A percentile compares a stretch with the other conserved stretches of the same genome.
phyloP scores from a whole-genome alignment of 2,113 vertebrate genomes.

The Cyprinus carpio region DNA sequence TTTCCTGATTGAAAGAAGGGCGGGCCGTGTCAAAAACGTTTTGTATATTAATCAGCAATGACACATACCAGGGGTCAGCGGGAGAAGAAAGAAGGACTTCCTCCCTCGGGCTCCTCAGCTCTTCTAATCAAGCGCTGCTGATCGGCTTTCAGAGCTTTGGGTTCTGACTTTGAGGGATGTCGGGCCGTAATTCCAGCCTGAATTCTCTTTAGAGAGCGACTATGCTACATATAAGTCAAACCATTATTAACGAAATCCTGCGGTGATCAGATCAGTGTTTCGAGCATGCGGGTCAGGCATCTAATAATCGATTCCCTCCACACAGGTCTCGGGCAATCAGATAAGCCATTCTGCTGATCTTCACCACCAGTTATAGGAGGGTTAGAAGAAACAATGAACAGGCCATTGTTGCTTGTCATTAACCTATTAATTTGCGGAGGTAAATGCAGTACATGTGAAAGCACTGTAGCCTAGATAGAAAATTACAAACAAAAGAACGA shows the following conservation, averaged over 20 bases:
- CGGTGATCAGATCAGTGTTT: slow-evolving; percentile 12
- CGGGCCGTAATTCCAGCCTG: slow-evolving; percentile 45
- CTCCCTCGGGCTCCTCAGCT: slow-evolving; percentile 67
- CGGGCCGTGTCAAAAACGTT: slow-evolving; percentile 66
- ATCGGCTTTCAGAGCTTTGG: slow-evolving; percentile 21
- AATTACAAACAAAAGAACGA: not conserved
- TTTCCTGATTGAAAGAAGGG: slow-evolving; percentile 65
- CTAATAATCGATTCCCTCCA: slow-evolving; percentile 25
- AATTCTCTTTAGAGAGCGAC: slow-evolving; percentile 47
- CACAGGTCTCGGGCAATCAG: slow-evolving; percentile 16
- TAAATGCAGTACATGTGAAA: not conserved
- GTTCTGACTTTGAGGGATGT: slow-evolving; percentile 52
- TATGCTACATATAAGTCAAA: slow-evolving; percentile 49
- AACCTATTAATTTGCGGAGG: not conserved
- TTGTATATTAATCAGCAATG: slow-evolving; percentile 69
- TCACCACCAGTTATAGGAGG: slow-evolving; percentile 10
- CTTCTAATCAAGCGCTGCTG: slow-evolving; percentile 66
- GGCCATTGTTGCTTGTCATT: not conserved
- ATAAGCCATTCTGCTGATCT: not conserved
- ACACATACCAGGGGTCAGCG: slow-evolving; percentile 71
- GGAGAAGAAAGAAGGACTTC: slow-evolving; percentile 65
- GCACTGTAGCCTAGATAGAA: not conserved
- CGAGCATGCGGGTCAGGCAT: slow-evolving; percentile 23
- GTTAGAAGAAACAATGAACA: slow-evolving; percentile 15
- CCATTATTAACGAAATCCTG: slow-evolving; percentile 53